A percentile compares a stretch with the other conserved stretches of the same genome.
phyloP scores from a whole-genome alignment of 1,140 invertebrate species.

The Harlomillsia oculata region DNA sequence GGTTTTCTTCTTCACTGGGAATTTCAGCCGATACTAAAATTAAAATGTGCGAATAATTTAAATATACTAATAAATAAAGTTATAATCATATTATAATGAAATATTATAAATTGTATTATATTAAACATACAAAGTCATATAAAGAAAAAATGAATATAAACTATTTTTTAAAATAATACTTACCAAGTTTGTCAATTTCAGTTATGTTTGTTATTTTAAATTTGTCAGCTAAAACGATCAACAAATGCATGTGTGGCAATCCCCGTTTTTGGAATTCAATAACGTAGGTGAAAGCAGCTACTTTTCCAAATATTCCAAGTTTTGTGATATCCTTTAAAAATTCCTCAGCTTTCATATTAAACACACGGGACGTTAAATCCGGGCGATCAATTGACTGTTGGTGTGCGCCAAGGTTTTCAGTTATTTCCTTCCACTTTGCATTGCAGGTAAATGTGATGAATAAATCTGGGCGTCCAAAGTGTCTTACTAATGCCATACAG shows the following conservation, averaged over 20 bases:
- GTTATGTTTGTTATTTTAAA: constrained; percentile 26
- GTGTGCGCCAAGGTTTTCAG: constrained; percentile 16
- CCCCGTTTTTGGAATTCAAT: constrained; percentile 41
- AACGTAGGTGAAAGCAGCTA: constrained; percentile 26
- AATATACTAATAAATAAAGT: too few relatives aligned
- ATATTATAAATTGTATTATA: too few relatives aligned
- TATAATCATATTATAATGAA: too few relatives aligned
- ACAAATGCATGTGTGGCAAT: constrained; percentile 42
- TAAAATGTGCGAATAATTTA: too few relatives aligned
- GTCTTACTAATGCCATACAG: constrained; percentile 40
- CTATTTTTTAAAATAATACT: too few relatives aligned
- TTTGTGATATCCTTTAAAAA: constrained; percentile 35
- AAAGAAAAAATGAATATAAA: too few relatives aligned
- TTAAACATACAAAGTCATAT: too few relatives aligned
- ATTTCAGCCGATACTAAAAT: constrained; percentile 35
- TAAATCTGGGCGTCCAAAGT: constrained; percentile 41
- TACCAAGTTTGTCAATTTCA: constrained; percentile 31
- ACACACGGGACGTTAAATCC: constrained; percentile 44
- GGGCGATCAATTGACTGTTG: constrained; percentile 36
- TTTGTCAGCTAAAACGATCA: constrained; percentile 37
- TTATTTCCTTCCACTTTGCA: constrained; percentile 42
- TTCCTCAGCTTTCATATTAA: constrained; percentile 41
- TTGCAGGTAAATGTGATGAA: constrained; percentile 46
- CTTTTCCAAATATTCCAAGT: constrained; percentile 35
- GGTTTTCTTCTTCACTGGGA: constrained; percentile 30